Conservation (phyloP, 2,888 invertebrate genomes). For the Congeria kusceri region DNA sequence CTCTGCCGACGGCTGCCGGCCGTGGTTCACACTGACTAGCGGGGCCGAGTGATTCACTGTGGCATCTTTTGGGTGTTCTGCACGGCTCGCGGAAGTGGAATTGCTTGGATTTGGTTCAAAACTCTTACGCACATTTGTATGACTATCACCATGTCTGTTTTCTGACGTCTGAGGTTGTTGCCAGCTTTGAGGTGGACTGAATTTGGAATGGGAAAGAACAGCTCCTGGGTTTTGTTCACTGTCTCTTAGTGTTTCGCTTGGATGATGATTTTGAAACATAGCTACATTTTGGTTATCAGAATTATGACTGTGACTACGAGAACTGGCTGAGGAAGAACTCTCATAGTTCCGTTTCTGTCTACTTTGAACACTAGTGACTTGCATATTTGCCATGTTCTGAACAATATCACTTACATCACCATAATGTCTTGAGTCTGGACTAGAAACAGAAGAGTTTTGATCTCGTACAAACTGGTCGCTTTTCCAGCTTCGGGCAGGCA, state of each 20-base stretch:
- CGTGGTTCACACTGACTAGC: conserved; percentile 64
- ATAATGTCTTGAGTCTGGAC: conserved; percentile 47
- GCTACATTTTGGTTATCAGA: conserved; percentile 39
- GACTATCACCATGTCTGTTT: not conserved
- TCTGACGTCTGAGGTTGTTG: not conserved
- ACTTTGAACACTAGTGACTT: conserved; percentile 38
- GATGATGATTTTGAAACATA: conserved; percentile 29
- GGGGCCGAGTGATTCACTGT: not conserved
- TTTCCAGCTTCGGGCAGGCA: conserved; percentile 53
- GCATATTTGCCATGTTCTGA: conserved; percentile 36
- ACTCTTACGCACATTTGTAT: too few species aligned
- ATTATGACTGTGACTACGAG: conserved; percentile 15
- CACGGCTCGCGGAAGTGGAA: not conserved
- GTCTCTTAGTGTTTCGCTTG: not conserved
- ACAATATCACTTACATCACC: conserved; percentile 20
- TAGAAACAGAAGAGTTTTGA: conserved; percentile 49
- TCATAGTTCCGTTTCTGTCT: conserved; percentile 54
- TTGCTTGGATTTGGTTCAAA: too few species aligned
- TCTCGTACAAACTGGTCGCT: conserved; percentile 55
- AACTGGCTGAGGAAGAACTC: conserved; percentile 26
- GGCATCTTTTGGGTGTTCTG: not conserved
- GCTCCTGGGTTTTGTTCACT: conserved; percentile 18
- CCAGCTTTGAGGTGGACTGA: not conserved
- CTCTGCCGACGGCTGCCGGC: conserved; percentile 87
- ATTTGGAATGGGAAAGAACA: conserved; percentile 1